Base-by-base conservation (phyloP, 2,797 vertebrate species). In the Phylloscopus collybita region DNA sequence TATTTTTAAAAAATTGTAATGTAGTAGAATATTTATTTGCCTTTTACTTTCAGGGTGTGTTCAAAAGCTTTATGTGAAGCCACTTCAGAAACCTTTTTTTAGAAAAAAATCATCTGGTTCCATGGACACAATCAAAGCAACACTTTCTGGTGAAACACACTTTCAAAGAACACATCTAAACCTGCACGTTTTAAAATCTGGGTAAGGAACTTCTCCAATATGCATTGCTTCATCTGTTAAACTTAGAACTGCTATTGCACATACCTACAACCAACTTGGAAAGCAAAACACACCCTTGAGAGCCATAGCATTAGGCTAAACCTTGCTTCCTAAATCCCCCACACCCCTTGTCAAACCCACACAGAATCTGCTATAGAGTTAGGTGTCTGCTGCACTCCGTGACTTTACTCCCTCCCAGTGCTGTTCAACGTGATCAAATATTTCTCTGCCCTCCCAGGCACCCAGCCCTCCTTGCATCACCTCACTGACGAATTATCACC, bases 391-490 rank as follows among this genome's bases (percentile, higher is more conserved):
- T 60, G 56, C 45, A 22, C 22, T 36, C 26, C 3, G 1, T 2
- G 8, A 21, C 22, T 18, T 22, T 34, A 45, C 50, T 72, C 25
- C 20, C 29, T 85, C 53, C 23, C 42, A 38, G 50, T 2, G 3
- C 60, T 27, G 18, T 9, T 86, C 51, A 47, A 13, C 1, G 4
- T 7, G 34, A 69, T 13, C 29, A 47, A 13, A 40, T 14, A 47
- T 16, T 32, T 19, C 42, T 21, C n/a, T 70, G 5, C 29, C 18
- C 38, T 65, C 0, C 0, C 32, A 53, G 67, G 18, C 42, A 42
- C 14, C 8, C 56, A 5, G 4, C 38, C 56, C 26, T 12, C 36
- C 16, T 69, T n/a, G 14, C 30, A 23, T 11, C n/a, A 62, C 29
- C 32, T 56, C 30, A 5, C 36, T 23, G 38, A 47, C 27, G 66